Percentiles rank a stretch among this genome's conserved stretches.
These are phyloP conservation scores for Umimayanthus kanabou DNA, from an alignment of 92 coral and sea anemone species.

Conservation along the genomic window DNA sequence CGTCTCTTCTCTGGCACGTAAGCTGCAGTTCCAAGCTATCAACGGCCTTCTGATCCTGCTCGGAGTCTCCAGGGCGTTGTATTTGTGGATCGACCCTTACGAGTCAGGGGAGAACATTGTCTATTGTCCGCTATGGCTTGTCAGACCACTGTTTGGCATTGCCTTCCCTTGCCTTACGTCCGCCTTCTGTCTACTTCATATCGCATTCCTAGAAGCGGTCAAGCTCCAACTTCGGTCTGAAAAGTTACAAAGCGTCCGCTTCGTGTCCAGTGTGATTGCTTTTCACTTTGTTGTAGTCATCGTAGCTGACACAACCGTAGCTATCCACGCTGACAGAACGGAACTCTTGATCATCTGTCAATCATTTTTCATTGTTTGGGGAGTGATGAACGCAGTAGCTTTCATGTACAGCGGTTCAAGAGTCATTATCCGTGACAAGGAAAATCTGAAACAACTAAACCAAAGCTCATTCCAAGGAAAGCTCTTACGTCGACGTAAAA, in stretches of 20 bases:
- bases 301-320: conserved; percentile 70
- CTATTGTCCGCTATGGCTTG: conserved; percentile 65
- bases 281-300: conserved; percentile 74
- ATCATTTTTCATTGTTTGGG: conserved; percentile 76
- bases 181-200: conserved; percentile 81
- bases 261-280: conserved; percentile 59
- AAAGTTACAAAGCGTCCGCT: conserved; percentile 66
- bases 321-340: conserved; percentile 61
- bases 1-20: conserved; percentile 56
- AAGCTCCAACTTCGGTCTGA: conserved; percentile 56
- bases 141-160: conserved; percentile 76
- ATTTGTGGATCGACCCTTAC: conserved; percentile 79
- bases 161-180: conserved; percentile 91
- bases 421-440: conserved; percentile 38
- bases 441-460: not conserved
- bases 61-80: conserved; percentile 69
- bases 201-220: conserved; percentile 83
- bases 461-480: not conserved
- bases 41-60: conserved; percentile 72
- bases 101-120: conserved; percentile 64
- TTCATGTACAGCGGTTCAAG: conserved; percentile 74
- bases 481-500: not conserved
- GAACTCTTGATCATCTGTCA: conserved; percentile 72
- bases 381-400: conserved; percentile 52
- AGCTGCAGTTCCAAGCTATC: conserved; percentile 61